Evolutionary conservation across 2,113 vertebrate genomes (phyloP).

Genomic region (Oxyura jamaicensis): DNA sequence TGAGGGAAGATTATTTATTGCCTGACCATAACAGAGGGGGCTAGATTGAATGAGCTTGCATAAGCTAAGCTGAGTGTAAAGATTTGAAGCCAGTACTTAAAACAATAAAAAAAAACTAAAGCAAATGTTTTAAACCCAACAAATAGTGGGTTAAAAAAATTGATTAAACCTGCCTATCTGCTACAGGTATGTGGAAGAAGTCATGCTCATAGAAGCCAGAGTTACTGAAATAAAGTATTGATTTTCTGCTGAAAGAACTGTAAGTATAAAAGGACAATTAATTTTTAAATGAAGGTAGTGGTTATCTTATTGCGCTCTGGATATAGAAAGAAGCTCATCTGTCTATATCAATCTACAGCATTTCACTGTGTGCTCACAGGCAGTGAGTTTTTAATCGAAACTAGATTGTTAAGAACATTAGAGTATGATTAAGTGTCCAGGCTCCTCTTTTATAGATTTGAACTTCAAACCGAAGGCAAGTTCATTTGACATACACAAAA

Average conservation of each 20-base stretch:
- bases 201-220: neutral
- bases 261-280: conserved; percentile 48
- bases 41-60: neutral
- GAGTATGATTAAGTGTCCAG: neutral
- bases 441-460: neutral
- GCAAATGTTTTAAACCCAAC: neutral
- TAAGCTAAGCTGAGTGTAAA: neutral
- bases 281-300: neutral
- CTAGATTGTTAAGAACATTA: neutral
- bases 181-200: neutral
- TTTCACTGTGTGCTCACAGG: conserved; percentile 22
- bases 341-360: neutral
- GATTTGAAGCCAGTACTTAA: neutral
- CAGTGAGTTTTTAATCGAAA: neutral
- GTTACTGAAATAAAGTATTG: conserved; percentile 31
- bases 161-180: neutral
- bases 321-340: neutral
- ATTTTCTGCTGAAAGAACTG: conserved; percentile 37
- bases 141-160: neutral
- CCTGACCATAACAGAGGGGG: neutral
- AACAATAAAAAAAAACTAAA: neutral
- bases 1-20: neutral
- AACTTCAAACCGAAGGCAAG: conserved; percentile 22
- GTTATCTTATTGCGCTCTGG: conserved; percentile 20
- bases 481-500: neutral